phyloP scores from a whole-genome alignment of 2,113 vertebrate species.

The Malaclemys terrapin region DNA sequence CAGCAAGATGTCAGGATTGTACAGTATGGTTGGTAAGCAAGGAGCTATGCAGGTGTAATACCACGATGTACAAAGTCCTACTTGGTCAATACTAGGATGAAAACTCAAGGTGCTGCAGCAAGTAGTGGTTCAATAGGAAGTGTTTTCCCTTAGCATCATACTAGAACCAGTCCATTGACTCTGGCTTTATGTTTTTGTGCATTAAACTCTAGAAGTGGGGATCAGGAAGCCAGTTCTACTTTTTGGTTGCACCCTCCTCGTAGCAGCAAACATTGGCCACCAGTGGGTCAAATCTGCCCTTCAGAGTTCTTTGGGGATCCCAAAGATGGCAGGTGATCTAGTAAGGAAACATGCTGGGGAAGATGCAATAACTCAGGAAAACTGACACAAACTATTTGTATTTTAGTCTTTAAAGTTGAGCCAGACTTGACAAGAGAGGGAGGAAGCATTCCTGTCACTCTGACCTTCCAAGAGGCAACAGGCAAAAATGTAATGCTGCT shows the following conservation, averaged over 20 bases:
- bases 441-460: slow-evolving; percentile 95
- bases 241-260: neutral
- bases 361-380: neutral
- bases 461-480: slow-evolving; percentile 97
- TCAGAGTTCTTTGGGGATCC: neutral
- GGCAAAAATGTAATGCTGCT: slow-evolving; percentile 97
- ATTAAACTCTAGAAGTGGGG: neutral
- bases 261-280: neutral
- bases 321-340: neutral
- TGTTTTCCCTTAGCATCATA: accelerated
- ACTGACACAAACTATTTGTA: neutral
- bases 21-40: neutral
- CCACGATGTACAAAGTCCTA: neutral
- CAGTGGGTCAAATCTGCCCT: neutral
- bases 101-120: neutral
- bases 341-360: neutral
- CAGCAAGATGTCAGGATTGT: neutral
- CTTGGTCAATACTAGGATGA: neutral
- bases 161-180: neutral
- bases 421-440: slow-evolving; percentile 96
- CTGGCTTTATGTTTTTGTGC: neutral
- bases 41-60: neutral
- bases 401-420: slow-evolving; percentile 93
- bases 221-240: neutral
- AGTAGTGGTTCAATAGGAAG: neutral